Evolutionary conservation across 2,797 vertebrate genomes (phyloP).

Genomic region (Hyperoplus immaculatus): DNA sequence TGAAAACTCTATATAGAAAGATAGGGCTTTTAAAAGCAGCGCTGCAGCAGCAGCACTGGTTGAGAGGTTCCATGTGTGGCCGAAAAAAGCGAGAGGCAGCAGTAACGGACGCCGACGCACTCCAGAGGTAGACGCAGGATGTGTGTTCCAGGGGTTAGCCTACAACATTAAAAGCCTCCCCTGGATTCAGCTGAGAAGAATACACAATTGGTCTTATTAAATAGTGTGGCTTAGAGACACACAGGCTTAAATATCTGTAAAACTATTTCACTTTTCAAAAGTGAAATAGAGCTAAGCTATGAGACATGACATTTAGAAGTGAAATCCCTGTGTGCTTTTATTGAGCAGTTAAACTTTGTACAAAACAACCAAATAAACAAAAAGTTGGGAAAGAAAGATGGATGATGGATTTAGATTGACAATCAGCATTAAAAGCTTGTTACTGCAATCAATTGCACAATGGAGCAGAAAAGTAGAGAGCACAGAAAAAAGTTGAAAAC

Average conservation of each 20-base stretch:
- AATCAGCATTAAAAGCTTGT: slow-evolving; percentile 60
- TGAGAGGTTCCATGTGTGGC: too few species aligned
- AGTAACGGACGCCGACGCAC: too few species aligned
- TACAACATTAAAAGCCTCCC: not conserved
- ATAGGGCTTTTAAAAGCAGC: too few species aligned
- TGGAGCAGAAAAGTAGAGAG: slow-evolving; percentile 53
- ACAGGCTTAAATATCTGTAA: not conserved
- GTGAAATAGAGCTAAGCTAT: not conserved
- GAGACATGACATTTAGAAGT: not conserved
- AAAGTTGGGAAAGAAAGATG: slow-evolving; percentile 34
- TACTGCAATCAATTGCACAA: slow-evolving; percentile 61
- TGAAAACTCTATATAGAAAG: too few species aligned
- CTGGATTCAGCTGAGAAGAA: slow-evolving; percentile 13
- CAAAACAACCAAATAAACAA: slow-evolving; percentile 1
- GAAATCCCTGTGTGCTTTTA: slow-evolving; percentile 6
- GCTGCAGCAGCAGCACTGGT: too few species aligned
- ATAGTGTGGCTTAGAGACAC: not conserved
- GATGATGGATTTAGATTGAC: slow-evolving; percentile 36
- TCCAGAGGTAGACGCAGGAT: too few species aligned
- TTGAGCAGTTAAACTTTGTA: slow-evolving; percentile 18
- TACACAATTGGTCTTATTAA: not conserved
- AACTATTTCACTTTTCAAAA: too few species aligned
- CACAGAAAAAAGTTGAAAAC: slow-evolving; percentile 55
- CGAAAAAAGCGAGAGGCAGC: too few species aligned
- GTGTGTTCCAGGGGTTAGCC: not conserved